Base-by-base conservation (phyloP, 2,888 invertebrate genomes). In the Dolichomitus sp. region DNA sequence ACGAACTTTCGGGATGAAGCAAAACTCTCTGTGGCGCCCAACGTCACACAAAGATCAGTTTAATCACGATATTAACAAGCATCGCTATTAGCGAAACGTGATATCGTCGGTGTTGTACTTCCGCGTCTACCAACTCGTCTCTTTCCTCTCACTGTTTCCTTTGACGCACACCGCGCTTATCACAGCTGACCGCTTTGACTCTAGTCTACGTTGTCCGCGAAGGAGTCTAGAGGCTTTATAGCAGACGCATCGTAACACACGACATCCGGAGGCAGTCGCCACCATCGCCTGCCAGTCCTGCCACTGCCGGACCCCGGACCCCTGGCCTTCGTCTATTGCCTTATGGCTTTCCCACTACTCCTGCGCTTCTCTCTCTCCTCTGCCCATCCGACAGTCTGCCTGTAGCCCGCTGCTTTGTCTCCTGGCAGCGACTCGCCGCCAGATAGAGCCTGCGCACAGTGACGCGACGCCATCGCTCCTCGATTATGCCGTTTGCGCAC, bases 211-310 rank as follows among this genome's bases (percentile, higher is more conserved):
- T 48, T 61, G 33, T 70, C 52, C 52, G 52, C 74, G 73, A 61
- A 66, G 74, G 70, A 78, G 50, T 72, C 80, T 63, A 42, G 68
- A 81, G 74, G 59, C 57, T 76, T 70, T 68, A 77, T 40, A 80
- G 48, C 80, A 77, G 84, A 81, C 70, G 83, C 85, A 85, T 84
- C 73, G 80, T 72, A 69, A 80, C 80, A 72, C 80, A 84, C 84
- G 85, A 85, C 77, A 78, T 80, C 75, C 69, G 78, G 84, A 84
- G 82, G 84, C 82, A 82, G 81, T 80, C 82, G 82, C 82, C 80
- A 85, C 85, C 77, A 84, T 84, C 81, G 80, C 83, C 82, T 75
- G 73, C 79, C 75, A 85, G 77, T 77, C 78, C 75, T 79, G 81
- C 81, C 75, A 80, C 83, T 83, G 83, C 52, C 73, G 79, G 69